phyloP scores from a whole-genome alignment of 2,113 vertebrate genomes.

The Hassar affinis region DNA sequence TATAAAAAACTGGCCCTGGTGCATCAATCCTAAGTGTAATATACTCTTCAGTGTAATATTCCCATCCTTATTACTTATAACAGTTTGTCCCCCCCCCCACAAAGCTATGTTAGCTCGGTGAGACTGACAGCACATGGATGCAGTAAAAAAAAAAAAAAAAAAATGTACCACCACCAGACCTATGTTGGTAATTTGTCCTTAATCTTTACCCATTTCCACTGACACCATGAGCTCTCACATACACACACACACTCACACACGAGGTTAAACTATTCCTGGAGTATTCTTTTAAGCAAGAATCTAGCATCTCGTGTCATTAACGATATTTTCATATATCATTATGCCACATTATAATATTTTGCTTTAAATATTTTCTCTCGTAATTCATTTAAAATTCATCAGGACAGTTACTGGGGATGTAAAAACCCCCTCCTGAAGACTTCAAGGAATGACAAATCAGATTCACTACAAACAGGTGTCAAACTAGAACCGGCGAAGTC shows the following conservation, averaged over 20 bases:
- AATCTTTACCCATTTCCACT: not conserved
- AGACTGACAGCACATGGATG: not conserved
- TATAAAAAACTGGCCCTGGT: slow-evolving; percentile 1
- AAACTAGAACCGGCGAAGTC: not conserved
- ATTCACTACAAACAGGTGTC: not conserved
- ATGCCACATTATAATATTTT: no score
- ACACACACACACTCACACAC: no score
- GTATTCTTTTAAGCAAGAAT: not conserved
- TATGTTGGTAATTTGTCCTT: not conserved
- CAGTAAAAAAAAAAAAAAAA: no score
- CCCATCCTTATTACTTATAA: not conserved
- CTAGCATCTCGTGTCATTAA: not conserved
- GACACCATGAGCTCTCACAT: no score
- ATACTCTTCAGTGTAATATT: no score
- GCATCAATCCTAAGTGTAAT: not conserved
- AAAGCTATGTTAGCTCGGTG: not conserved
- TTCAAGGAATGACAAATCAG: not conserved
- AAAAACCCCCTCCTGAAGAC: not conserved
- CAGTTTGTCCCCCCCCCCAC: no score
- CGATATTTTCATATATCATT: not conserved
- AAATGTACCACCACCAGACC: not conserved
- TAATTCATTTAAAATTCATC: not conserved
- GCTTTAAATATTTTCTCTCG: no score
- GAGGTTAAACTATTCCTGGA: not conserved
- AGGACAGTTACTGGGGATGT: not conserved